Evolutionary conservation across 2,113 vertebrate species (phyloP).

Genomic region (Eudyptes chrysolophus): DNA sequence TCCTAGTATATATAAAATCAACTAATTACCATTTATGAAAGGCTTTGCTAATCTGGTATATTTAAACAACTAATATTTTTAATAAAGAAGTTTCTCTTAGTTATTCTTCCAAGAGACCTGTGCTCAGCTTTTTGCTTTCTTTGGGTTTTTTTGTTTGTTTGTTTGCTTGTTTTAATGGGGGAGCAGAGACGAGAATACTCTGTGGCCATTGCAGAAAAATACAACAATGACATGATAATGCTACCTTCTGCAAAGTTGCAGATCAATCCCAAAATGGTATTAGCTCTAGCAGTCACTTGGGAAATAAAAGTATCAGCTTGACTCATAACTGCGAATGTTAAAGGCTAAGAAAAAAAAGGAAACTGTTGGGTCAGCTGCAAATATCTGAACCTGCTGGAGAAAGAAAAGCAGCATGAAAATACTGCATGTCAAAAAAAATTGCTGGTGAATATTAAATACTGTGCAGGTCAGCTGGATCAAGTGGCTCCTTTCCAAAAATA

Average conservation of each 20-base stretch:
- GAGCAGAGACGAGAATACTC: neutral
- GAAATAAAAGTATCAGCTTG: conserved; percentile 9
- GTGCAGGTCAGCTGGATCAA: neutral
- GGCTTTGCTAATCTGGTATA: neutral
- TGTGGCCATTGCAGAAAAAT: neutral
- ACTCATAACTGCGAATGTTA: conserved; percentile 1
- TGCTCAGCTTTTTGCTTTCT: neutral
- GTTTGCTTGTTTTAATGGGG: neutral
- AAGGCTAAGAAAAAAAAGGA: neutral
- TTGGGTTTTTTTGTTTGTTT: neutral
- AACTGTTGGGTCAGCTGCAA: neutral
- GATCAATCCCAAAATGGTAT: neutral
- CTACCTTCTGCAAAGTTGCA: neutral
- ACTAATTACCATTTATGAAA: neutral
- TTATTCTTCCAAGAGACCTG: neutral
- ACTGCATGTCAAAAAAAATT: neutral
- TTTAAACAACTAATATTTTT: neutral
- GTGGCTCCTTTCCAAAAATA: neutral
- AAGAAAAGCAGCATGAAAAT: neutral
- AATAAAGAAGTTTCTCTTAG: neutral
- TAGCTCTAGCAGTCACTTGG: neutral
- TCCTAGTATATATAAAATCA: neutral
- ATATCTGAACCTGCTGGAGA: neutral
- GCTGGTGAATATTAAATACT: neutral
- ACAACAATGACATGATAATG: neutral